These are phyloP conservation scores for Drosophila kurseongensis DNA, from an alignment of 1,140 invertebrate genomes.

Conservation along the genomic window DNA sequence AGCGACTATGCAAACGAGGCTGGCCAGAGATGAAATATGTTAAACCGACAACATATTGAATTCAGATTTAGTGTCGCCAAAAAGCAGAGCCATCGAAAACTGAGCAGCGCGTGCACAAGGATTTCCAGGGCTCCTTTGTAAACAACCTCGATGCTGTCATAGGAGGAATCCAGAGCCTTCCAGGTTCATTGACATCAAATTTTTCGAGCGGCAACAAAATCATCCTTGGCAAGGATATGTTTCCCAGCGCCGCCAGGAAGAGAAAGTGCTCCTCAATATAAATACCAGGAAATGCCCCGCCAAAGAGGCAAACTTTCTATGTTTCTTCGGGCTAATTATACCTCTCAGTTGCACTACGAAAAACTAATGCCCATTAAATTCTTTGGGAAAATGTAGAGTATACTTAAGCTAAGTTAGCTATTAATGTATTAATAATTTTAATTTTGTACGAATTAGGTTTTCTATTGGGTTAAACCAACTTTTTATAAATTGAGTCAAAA, in stretches of 20 bases:
- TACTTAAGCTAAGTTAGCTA: not conserved
- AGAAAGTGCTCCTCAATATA: conserved; percentile 7
- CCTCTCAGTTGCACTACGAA: not conserved
- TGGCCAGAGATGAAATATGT: conserved; percentile 67
- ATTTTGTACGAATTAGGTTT: too few relatives aligned
- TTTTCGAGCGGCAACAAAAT: not conserved
- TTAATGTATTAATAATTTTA: too few relatives aligned
- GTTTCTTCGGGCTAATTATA: conserved; percentile 8
- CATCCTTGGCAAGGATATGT: conserved; percentile 1
- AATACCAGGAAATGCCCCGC: conserved; percentile 15
- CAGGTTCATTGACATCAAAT: conserved; percentile 64
- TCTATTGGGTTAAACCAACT: too few relatives aligned
- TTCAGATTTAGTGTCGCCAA: conserved; percentile 70
- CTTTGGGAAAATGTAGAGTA: too few relatives aligned
- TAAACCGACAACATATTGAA: conserved; percentile 78
- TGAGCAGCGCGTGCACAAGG: conserved; percentile 23
- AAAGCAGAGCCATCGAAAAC: conserved; percentile 18
- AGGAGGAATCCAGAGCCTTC: conserved; percentile 23
- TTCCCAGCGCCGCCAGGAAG: not conserved
- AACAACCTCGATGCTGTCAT: conserved; percentile 45
- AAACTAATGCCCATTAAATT: not conserved
- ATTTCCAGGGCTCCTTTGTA: conserved; percentile 24
- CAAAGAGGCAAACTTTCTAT: not conserved
- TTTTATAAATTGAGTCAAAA: too few relatives aligned
- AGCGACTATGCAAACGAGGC: conserved; percentile 50